Conservation (phyloP, 1,140 invertebrate species). For the Adoxophyes honmai region DNA sequence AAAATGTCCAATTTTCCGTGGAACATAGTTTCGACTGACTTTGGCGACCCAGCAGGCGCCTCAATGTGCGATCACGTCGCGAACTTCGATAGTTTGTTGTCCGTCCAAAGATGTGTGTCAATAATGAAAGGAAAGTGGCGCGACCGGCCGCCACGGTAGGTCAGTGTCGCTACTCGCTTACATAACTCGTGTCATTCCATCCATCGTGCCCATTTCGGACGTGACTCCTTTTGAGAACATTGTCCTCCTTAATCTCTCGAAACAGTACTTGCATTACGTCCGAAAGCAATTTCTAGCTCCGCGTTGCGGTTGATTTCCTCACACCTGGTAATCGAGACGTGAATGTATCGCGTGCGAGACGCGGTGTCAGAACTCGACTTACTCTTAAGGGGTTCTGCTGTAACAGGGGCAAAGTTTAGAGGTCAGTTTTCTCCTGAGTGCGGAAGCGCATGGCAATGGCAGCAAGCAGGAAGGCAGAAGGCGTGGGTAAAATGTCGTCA, state of each 20-base stretch:
- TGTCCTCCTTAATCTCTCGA: conserved; percentile 8
- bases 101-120: conserved; percentile 63
- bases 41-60: too few relatives aligned
- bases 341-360: too few relatives aligned
- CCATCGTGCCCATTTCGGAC: conserved; percentile 41
- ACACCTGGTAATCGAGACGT: too few relatives aligned
- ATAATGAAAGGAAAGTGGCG: conserved; percentile 71
- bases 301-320: neutral
- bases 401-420: conserved; percentile 31
- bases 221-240: conserved; percentile 20
- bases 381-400: neutral
- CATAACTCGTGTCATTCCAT: conserved; percentile 58
- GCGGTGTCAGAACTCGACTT: too few relatives aligned
- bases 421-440: conserved; percentile 50
- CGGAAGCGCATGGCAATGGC: conserved; percentile 34
- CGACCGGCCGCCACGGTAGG: conserved; percentile 53
- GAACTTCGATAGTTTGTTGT: conserved; percentile 35
- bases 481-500: conserved; percentile 37
- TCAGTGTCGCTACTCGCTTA: conserved; percentile 62
- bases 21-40: too few relatives aligned
- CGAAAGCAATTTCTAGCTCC: neutral
- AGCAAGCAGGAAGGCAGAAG: conserved; percentile 30
- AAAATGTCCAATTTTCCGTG: too few relatives aligned
- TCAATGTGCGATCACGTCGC: conserved; percentile 27
- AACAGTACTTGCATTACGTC: neutral